A percentile compares a stretch with the other conserved stretches of the same genome.
These are phyloP conservation scores for Sinocyclocheilus rhinocerous DNA, from an alignment of 2,113 vertebrate genomes.

Conservation along the genomic window DNA sequence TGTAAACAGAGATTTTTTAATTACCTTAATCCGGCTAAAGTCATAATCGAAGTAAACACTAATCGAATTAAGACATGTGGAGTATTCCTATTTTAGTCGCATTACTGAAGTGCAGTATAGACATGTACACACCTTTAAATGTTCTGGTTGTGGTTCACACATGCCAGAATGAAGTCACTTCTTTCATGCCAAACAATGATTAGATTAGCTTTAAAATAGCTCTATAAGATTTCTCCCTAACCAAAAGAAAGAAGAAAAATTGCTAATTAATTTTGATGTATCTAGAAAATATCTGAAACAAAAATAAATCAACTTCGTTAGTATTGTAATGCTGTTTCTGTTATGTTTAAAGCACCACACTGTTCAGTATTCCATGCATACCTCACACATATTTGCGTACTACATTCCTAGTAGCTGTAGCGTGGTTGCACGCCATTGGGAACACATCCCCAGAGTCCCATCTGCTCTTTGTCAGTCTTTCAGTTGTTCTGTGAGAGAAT, in stretches of 20 bases:
- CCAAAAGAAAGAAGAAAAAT: not conserved
- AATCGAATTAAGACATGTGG: no score
- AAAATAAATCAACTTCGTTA: not conserved
- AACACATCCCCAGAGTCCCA: not conserved
- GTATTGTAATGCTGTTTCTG: not conserved
- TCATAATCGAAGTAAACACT: no score
- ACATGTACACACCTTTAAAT: not conserved
- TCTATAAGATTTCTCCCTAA: no score
- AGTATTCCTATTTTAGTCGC: no score
- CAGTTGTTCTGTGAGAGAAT: not conserved
- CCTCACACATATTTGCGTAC: not conserved
- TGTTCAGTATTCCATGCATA: not conserved
- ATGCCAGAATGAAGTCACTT: slow-evolving; percentile 10
- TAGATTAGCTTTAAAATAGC: not conserved
- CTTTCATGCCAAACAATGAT: not conserved
- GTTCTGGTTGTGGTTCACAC: not conserved
- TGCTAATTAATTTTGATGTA: not conserved
- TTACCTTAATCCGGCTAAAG: no score
- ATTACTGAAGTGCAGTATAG: no score
- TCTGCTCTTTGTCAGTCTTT: not conserved
- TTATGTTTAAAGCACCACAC: not conserved
- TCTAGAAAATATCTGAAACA: not conserved
- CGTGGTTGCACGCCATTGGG: no score
- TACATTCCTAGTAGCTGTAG: not conserved
- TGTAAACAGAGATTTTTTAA: no score